Conservation (phyloP, 2,797 vertebrate genomes). For the Gorsachius magnificus region DNA sequence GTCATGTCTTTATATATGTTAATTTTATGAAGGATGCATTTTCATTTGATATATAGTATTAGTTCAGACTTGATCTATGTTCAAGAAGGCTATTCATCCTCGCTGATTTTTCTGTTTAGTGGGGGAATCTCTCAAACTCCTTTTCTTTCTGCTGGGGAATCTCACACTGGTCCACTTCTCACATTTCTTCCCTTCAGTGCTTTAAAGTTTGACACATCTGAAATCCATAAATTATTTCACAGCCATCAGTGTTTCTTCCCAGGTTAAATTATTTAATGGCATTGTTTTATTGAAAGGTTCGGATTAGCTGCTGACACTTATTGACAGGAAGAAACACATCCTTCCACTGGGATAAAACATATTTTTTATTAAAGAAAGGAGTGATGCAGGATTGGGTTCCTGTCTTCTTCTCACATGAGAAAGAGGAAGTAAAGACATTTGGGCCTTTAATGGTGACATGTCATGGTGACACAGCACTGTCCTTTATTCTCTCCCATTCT, state of each 20-base stretch:
- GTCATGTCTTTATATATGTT: not conserved
- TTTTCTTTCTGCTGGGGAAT: not conserved
- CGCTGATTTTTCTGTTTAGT: not conserved
- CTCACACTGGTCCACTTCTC: conserved; percentile 16
- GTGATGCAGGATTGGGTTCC: conserved; percentile 40
- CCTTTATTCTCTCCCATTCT: not conserved
- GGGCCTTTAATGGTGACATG: conserved; percentile 34
- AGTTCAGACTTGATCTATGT: not conserved
- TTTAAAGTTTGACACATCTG: conserved; percentile 70
- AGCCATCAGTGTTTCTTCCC: conserved; percentile 59
- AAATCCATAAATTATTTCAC: conserved; percentile 77
- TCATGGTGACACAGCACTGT: not conserved
- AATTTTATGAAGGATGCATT: not conserved
- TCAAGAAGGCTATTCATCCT: not conserved
- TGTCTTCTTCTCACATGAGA: conserved; percentile 52
- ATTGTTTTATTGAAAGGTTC: conserved; percentile 76
- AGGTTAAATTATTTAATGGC: conserved; percentile 77
- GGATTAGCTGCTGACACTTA: conserved; percentile 75
- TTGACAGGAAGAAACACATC: conserved; percentile 69
- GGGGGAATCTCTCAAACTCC: not conserved
- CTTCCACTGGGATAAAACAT: conserved; percentile 64
- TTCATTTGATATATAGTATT: not conserved
- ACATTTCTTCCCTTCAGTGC: conserved; percentile 9
- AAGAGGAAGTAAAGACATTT: conserved; percentile 51
- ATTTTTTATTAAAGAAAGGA: conserved; percentile 68